A percentile compares a stretch with the other conserved stretches of the same genome.
Conservation (phyloP, 2,888 invertebrate genomes). For the Dasypogon diadema region DNA sequence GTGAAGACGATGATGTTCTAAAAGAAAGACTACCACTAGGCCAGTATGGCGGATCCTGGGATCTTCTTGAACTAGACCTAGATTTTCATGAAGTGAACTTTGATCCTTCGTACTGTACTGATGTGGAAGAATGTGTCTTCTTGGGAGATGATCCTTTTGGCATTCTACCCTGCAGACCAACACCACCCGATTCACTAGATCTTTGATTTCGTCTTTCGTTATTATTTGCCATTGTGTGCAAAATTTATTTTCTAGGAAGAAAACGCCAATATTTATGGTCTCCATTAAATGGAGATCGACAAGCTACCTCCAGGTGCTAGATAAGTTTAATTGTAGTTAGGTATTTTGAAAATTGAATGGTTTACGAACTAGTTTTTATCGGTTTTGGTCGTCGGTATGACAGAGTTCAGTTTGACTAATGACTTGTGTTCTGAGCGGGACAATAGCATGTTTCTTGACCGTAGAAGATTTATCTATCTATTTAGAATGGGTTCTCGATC, state of each 20-base stretch:
- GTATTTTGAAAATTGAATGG: slow-evolving; percentile 26
- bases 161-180: slow-evolving; percentile 73
- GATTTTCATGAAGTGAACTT: slow-evolving; percentile 74
- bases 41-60: slow-evolving; percentile 73
- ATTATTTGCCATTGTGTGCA: neutral
- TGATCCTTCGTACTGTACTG: slow-evolving; percentile 75
- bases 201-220: slow-evolving; percentile 66
- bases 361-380: too few species aligned
- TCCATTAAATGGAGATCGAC: neutral
- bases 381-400: too few species aligned
- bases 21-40: slow-evolving; percentile 62
- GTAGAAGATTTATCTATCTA: too few species aligned
- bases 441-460: too few species aligned
- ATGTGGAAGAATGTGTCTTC: slow-evolving; percentile 74
- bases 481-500: too few species aligned
- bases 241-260: neutral
- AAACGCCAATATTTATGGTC: neutral
- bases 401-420: too few species aligned
- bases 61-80: slow-evolving; percentile 74
- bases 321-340: slow-evolving; percentile 44
- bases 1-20: neutral
- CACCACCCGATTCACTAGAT: slow-evolving; percentile 71
- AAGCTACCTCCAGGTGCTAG: slow-evolving; percentile 47
- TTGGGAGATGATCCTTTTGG: slow-evolving; percentile 73
- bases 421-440: too few species aligned